These are phyloP conservation scores for Cenopis cana DNA, from an alignment of 2,888 invertebrate genomes.

Conservation along the genomic window DNA sequence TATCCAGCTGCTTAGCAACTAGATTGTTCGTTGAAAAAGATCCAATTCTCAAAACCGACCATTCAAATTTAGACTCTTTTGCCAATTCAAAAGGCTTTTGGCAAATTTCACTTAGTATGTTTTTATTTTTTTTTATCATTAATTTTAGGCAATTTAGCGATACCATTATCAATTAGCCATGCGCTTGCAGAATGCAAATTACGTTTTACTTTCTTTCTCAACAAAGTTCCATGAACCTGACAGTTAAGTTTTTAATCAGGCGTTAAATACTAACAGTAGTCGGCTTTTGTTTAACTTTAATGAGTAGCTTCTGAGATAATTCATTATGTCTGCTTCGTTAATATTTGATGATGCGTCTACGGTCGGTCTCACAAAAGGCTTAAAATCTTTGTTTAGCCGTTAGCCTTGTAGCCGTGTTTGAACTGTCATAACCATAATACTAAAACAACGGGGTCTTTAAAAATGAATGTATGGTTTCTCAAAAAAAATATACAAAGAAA, in stretches of 20 bases:
- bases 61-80: background rate
- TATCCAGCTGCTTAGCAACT: background rate
- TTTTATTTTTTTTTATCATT: background rate
- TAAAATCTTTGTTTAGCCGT: too few relatives aligned
- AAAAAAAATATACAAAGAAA: too few relatives aligned
- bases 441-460: background rate
- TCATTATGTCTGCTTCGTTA: slow-evolving; percentile 1
- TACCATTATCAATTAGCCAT: background rate
- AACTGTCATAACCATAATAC: too few relatives aligned
- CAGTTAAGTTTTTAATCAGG: slow-evolving; percentile 25
- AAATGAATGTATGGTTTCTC: too few relatives aligned
- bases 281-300: slow-evolving; percentile 21
- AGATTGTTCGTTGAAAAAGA: background rate
- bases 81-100: background rate
- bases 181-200: slow-evolving; percentile 24
- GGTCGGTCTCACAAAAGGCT: too few relatives aligned
- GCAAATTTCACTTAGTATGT: background rate
- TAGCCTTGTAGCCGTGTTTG: too few relatives aligned
- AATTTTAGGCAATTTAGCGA: background rate
- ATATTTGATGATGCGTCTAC: slow-evolving; percentile 4
- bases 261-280: slow-evolving; percentile 31
- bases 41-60: background rate
- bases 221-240: slow-evolving; percentile 28
- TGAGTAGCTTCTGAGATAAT: slow-evolving; percentile 9
- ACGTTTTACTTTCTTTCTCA: slow-evolving; percentile 22